These are phyloP conservation scores for Gambusia yucatana DNA, from an alignment of 2,797 vertebrate species.

Conservation along the genomic window DNA sequence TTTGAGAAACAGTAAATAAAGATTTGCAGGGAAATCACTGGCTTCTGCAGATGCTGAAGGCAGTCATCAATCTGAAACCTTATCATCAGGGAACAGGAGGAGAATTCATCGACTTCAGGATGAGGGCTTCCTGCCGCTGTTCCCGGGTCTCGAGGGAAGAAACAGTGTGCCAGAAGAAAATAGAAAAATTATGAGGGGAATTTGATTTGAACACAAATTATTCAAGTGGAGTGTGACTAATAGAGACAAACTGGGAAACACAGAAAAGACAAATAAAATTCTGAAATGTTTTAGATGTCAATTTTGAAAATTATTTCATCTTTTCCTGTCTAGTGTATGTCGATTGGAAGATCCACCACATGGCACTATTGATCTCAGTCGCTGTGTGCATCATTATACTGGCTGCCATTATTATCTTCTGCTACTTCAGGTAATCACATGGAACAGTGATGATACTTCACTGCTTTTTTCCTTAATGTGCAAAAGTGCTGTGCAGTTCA, in stretches of 20 bases:
- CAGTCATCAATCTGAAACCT: slow-evolving; percentile 82
- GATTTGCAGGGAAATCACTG: slow-evolving; percentile 73
- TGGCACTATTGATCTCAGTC: slow-evolving; percentile 91
- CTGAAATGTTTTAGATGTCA: neutral
- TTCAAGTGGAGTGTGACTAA: slow-evolving; percentile 8
- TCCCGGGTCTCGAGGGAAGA: slow-evolving; percentile 47
- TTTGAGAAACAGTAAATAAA: slow-evolving; percentile 68
- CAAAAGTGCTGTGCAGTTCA: neutral
- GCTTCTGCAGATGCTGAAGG: slow-evolving; percentile 61
- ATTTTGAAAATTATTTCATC: neutral
- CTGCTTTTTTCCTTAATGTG: neutral
- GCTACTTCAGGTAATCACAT: slow-evolving; percentile 89
- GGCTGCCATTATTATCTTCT: slow-evolving; percentile 89
- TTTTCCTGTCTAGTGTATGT: slow-evolving; percentile 81
- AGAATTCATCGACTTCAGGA: slow-evolving; percentile 68
- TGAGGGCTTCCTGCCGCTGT: slow-evolving; percentile 61
- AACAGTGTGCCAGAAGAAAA: slow-evolving; percentile 55
- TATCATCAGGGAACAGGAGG: slow-evolving; percentile 70
- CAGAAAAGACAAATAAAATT: neutral
- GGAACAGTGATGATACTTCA: neutral
- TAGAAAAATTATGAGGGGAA: slow-evolving; percentile 75
- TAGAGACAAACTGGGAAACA: neutral
- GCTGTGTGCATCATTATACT: slow-evolving; percentile 90
- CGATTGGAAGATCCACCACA: slow-evolving; percentile 89
- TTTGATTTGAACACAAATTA: slow-evolving; percentile 68